Percentiles rank a stretch among this genome's conserved stretches.
Evolutionary conservation across 2,797 vertebrate species (phyloP).

Genomic region (Channallabes apus): DNA sequence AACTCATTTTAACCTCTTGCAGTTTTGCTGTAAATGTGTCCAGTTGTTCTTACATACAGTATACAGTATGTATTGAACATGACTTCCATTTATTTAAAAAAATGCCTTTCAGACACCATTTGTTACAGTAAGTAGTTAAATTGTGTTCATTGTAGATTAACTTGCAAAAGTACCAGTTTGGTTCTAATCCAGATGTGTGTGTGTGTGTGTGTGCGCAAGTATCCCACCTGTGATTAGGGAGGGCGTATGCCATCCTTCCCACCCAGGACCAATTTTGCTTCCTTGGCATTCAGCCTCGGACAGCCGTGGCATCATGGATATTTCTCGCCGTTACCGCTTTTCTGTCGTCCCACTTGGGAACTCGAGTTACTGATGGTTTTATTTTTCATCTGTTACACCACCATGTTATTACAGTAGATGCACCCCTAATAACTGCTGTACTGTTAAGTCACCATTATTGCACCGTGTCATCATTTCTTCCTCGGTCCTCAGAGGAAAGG

Average conservation of each 20-base stretch:
- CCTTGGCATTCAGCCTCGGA: not conserved
- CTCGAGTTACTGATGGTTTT: not conserved
- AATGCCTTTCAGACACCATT: too few species aligned
- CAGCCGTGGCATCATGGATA: not conserved
- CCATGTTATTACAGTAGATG: not conserved
- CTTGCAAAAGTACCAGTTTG: not conserved
- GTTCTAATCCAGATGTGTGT: not conserved
- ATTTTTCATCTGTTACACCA: constrained; percentile 4
- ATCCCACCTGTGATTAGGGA: constrained; percentile 26
- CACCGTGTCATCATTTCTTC: constrained; percentile 63
- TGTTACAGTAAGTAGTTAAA: not conserved
- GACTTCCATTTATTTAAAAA: not conserved
- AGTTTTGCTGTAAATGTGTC: not conserved
- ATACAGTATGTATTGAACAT: not conserved
- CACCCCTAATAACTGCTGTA: not conserved
- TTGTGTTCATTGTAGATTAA: not conserved
- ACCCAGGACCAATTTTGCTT: not conserved
- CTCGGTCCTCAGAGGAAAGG: constrained; percentile 56
- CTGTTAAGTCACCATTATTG: constrained; percentile 54
- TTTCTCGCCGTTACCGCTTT: not conserved
- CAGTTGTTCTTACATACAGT: not conserved
- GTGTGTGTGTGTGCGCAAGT: too few species aligned
- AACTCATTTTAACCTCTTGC: too few species aligned
- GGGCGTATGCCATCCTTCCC: not conserved
- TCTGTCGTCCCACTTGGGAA: not conserved